phyloP scores from a whole-genome alignment of 2,113 vertebrate species.

The Corythoichthys intestinalis region DNA sequence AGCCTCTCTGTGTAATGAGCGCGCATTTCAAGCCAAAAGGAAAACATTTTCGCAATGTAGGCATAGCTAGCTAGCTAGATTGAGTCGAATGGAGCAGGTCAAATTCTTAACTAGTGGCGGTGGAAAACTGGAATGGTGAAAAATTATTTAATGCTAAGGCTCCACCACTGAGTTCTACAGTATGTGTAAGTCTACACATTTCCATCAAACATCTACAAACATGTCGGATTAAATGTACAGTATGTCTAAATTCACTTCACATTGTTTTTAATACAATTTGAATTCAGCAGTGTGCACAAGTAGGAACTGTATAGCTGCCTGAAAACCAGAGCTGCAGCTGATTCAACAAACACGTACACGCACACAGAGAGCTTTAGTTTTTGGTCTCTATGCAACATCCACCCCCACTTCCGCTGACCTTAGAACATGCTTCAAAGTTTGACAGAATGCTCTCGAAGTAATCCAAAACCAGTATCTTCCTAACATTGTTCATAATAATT shows the following conservation, averaged over 20 bases:
- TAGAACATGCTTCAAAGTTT: conserved; percentile 16
- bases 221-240: not conserved
- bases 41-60: too few relatives aligned
- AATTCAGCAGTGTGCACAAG: conserved; percentile 14
- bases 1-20: too few relatives aligned
- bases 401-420: conserved; percentile 45
- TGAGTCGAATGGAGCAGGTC: too few relatives aligned
- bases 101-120: not conserved
- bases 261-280: conserved; percentile 1
- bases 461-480: conserved; percentile 7
- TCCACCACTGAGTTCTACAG: not conserved
- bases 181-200: not conserved
- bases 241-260: not conserved
- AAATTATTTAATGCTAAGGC: not conserved
- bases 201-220: not conserved
- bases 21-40: too few relatives aligned
- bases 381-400: conserved; percentile 7
- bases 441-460: conserved; percentile 18
- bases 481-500: not conserved
- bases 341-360: conserved; percentile 10
- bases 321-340: conserved; percentile 11
- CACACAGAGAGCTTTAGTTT: conserved; percentile 44
- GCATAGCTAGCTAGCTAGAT: too few relatives aligned
- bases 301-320: conserved; percentile 6
- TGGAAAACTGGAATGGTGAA: not conserved